Conservation (phyloP, 2,888 invertebrate species). For the Acleris holmiana region DNA sequence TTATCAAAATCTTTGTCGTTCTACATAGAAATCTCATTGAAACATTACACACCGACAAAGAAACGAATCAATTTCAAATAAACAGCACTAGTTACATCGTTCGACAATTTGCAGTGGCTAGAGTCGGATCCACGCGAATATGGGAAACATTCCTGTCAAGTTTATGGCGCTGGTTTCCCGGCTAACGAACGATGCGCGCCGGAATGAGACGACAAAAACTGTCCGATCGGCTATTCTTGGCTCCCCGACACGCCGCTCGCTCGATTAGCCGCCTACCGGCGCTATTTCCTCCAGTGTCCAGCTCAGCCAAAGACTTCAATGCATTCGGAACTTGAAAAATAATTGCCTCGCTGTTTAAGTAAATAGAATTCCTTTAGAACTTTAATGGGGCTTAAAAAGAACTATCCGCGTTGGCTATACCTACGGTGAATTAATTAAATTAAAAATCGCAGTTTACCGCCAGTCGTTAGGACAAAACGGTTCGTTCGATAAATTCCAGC, state of each 20-base stretch:
- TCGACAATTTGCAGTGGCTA: conserved; percentile 25
- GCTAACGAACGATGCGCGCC: conserved; percentile 55
- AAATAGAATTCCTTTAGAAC: conserved; percentile 49
- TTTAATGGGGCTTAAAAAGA: conserved; percentile 45
- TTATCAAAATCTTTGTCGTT: too few relatives aligned
- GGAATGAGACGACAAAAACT: conserved; percentile 69
- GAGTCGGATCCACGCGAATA: conserved; percentile 45
- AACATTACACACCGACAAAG: neutral
- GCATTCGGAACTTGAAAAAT: conserved; percentile 56
- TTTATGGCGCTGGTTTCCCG: conserved; percentile 50
- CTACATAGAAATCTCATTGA: neutral
- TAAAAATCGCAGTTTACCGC: conserved; percentile 47
- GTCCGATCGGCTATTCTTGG: conserved; percentile 64
- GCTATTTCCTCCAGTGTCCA: conserved; percentile 50
- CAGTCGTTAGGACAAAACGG: conserved; percentile 48
- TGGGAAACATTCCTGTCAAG: conserved; percentile 53
- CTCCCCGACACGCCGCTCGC: conserved; percentile 52
- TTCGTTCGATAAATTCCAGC: conserved; percentile 54
- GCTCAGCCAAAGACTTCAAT: conserved; percentile 53
- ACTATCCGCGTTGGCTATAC: conserved; percentile 40
- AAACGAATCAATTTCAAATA: neutral
- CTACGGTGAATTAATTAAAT: conserved; percentile 51
- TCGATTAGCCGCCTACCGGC: conserved; percentile 58
- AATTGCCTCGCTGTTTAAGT: conserved; percentile 56
- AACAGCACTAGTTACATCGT: neutral